A percentile compares a stretch with the other conserved stretches of the same genome.
Evolutionary conservation across 2,113 vertebrate species (phyloP).

Genomic region (Pungitius pungitius): DNA sequence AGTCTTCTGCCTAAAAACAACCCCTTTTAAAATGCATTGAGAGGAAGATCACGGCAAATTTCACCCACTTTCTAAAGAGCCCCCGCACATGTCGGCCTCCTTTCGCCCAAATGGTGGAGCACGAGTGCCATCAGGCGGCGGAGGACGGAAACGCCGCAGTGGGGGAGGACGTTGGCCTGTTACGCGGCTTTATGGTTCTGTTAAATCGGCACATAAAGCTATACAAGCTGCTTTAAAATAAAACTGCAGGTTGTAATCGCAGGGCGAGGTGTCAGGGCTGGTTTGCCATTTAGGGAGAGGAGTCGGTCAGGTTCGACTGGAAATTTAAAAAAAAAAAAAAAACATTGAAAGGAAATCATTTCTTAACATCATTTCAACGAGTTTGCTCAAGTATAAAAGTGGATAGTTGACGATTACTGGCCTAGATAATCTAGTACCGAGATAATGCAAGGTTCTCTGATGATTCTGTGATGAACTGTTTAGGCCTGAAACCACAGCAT

Average conservation of each 20-base stretch:
- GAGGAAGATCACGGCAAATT: slow-evolving; percentile 5
- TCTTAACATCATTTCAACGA: not conserved
- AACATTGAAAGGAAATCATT: not conserved
- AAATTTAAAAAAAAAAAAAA: slow-evolving; percentile 10
- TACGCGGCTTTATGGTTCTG: slow-evolving; percentile 62
- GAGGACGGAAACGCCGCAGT: not conserved
- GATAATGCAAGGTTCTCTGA: accelerated
- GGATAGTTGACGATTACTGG: no score
- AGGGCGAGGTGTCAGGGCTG: slow-evolving; percentile 23
- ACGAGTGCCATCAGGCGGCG: slow-evolving; percentile 86
- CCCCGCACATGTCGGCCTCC: not conserved
- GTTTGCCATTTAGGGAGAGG: slow-evolving; percentile 28
- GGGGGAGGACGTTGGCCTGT: not conserved
- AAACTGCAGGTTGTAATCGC: slow-evolving; percentile 47
- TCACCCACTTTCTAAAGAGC: not conserved
- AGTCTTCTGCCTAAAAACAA: slow-evolving; percentile 6
- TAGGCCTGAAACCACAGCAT: no score
- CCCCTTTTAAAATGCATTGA: slow-evolving; percentile 12
- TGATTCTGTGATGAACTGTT: not conserved
- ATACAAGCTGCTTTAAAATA: slow-evolving; percentile 59
- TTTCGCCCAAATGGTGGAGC: slow-evolving; percentile 80
- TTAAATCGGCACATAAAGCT: slow-evolving; percentile 64
- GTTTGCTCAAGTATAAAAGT: not conserved
- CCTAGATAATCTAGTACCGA: not conserved
- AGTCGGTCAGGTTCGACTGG: not conserved